Evolutionary conservation across 2,113 vertebrate species (phyloP).

Genomic region (Dolichallabes microphthalmus): DNA sequence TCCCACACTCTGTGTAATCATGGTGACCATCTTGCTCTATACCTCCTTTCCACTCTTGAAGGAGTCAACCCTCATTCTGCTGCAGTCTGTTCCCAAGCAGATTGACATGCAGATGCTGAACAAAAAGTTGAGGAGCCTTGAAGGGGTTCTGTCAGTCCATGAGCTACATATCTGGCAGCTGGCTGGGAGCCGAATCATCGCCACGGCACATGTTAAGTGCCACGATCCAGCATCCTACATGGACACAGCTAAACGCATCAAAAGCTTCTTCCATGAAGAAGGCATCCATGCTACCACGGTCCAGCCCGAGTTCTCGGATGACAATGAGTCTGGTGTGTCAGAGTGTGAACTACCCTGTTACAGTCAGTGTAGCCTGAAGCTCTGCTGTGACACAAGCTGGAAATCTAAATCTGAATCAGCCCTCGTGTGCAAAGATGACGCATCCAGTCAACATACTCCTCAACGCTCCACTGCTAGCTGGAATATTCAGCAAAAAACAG

Average conservation of each 20-base stretch:
- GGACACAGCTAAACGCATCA: conserved; percentile 84
- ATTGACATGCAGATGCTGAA: conserved; percentile 80
- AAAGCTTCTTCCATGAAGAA: conserved; percentile 82
- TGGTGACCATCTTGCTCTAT: conserved; percentile 83
- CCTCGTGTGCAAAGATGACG: conserved; percentile 35
- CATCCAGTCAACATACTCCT: not conserved
- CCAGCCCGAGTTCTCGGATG: conserved; percentile 81
- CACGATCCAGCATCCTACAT: conserved; percentile 81
- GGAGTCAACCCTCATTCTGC: conserved; percentile 84
- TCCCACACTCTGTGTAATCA: conserved; percentile 81
- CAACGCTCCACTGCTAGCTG: not conserved
- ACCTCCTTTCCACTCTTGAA: conserved; percentile 83
- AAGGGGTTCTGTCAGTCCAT: conserved; percentile 82
- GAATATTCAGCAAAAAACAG: conserved; percentile 6
- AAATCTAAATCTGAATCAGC: conserved; percentile 62
- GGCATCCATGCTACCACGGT: conserved; percentile 86
- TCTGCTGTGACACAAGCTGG: conserved; percentile 75
- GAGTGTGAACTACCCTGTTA: conserved; percentile 80
- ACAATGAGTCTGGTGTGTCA: conserved; percentile 66
- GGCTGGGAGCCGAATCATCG: conserved; percentile 82
- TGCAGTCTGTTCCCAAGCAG: conserved; percentile 85
- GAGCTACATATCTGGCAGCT: conserved; percentile 86
- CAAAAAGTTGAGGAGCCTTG: conserved; percentile 74
- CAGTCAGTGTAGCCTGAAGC: conserved; percentile 82
- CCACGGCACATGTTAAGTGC: conserved; percentile 86